Percentiles rank a stretch among this genome's conserved stretches.
Conservation (phyloP, 2,113 vertebrate species). For the Galeopterus variegatus region DNA sequence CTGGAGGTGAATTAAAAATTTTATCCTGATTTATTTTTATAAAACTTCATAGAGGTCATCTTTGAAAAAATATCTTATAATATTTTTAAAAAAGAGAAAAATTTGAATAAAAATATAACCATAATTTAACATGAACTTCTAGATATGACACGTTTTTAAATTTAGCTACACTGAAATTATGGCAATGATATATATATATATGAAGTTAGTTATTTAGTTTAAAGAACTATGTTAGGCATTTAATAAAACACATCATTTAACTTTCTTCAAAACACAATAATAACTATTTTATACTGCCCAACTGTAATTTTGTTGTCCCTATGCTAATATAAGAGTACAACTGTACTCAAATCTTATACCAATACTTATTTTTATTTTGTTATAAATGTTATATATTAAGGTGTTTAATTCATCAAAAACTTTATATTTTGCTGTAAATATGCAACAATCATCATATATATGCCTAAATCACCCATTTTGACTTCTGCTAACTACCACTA, state of each 20-base stretch:
- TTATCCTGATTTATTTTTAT: conserved; percentile 29
- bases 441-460: neutral
- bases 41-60: neutral
- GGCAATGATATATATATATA: neutral
- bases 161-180: neutral
- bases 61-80: conserved; percentile 6
- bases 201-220: neutral
- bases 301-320: neutral
- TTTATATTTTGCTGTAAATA: neutral
- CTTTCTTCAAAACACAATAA: neutral
- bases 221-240: neutral
- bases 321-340: neutral
- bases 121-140: conserved; percentile 4
- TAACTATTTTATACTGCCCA: neutral
- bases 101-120: neutral
- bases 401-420: neutral
- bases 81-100: neutral
- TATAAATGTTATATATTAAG: neutral
- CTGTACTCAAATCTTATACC: neutral
- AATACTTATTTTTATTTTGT: neutral
- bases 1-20: conserved; percentile 19
- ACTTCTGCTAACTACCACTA: neutral
- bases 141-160: neutral
- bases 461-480: neutral
- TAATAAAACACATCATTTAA: neutral